A percentile compares a stretch with the other conserved stretches of the same genome.
Evolutionary conservation across 2,113 vertebrate genomes (phyloP).

Genomic region (Pholis gunnellus): DNA sequence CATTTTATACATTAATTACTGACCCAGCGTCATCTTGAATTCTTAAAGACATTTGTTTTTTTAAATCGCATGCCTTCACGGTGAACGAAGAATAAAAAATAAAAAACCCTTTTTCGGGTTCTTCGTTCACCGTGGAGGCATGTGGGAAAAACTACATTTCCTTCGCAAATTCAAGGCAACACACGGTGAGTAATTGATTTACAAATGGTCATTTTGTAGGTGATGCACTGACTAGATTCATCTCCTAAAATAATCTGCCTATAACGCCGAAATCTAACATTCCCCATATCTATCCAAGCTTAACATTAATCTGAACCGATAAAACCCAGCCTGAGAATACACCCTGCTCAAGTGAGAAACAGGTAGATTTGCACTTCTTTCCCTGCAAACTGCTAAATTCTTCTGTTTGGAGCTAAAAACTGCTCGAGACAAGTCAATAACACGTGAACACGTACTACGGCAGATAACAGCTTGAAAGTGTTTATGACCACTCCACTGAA

Average conservation of each 20-base stretch:
- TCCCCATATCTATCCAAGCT: background rate
- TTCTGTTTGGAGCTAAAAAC: constrained; percentile 24
- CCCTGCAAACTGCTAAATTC: background rate
- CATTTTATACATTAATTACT: background rate
- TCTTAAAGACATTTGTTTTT: background rate
- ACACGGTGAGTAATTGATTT: background rate
- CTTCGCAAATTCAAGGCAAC: background rate
- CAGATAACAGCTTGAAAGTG: constrained; percentile 23
- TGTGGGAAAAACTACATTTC: background rate
- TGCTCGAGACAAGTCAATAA: background rate
- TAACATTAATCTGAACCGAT: background rate
- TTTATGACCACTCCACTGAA: constrained; percentile 33
- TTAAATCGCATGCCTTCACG: background rate
- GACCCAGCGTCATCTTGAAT: background rate
- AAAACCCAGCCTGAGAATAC: background rate
- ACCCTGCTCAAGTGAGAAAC: background rate
- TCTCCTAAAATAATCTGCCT: background rate
- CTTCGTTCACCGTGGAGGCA: background rate
- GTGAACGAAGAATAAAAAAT: background rate
- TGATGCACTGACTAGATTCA: background rate
- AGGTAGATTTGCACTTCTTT: background rate
- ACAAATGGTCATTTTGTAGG: background rate
- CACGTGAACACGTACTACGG: background rate
- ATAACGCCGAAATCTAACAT: background rate
- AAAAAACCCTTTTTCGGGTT: background rate